Evolutionary conservation across 23 tunicate genomes (phyloP), one percentile per base, ranked within the genome.

Genomic region (Styela plicata): DNA sequence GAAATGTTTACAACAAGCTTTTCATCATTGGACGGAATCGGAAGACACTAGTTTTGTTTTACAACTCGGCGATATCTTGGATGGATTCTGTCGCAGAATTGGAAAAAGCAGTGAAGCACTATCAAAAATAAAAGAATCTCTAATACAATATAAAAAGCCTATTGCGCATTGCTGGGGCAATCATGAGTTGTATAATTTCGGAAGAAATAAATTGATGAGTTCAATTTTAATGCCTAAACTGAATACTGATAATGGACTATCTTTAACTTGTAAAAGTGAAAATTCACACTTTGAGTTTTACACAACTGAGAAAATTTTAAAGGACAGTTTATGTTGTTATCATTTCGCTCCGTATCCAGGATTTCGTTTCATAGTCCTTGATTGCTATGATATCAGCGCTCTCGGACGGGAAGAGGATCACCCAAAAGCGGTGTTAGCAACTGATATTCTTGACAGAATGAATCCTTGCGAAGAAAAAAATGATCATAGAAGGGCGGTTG

Each of bases 181-280:
- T 53, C 81, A 76, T 24, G 81, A 76, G 21, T 57, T 76, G 13
- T 76, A 76, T 76, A 76, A 76, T 37, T 76, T 76, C 24, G 27
- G 31, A 1, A 76, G 81, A 37, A 23, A 76, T 10, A 16, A 76
- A 13, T 27, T 76, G 0, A 13, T 76, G 31, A 27, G 27, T 35
- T 37, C 81, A 21, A 21, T 33, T 23, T 44, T 27, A 24, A 22
- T 1, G 17, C 65, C 66, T 13, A 53, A 44, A 10, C 10, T 37
- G 10, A 10, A 22, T 76, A 23, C 26, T 1, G 67, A 18, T 7
- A 24, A n/a, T 76, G 81, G 0, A 24, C 63, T 7, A 22, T 20
- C 30, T 24, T 16, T 13, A 1, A n/a, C 52, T 10, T 31, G 52
- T 31, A 33, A 0, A 19, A 1, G 64, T 52, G 33, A 26, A 32